Percentiles rank a stretch among this genome's conserved stretches.
Evolutionary conservation across 2,888 invertebrate species (phyloP).

Genomic region (Muschampia plurimacula): DNA sequence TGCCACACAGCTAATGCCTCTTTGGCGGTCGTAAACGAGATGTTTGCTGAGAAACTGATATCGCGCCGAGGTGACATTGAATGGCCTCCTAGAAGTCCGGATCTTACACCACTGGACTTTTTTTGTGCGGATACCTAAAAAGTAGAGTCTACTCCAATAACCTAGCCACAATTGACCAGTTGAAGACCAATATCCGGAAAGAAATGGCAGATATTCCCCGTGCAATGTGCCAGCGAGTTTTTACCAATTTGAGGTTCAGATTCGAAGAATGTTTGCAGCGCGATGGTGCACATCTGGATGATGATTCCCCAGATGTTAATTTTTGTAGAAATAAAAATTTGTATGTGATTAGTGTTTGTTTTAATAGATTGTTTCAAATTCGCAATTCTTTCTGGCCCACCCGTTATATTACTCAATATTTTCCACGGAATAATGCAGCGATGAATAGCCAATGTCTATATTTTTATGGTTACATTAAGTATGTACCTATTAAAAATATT

Average conservation of each 20-base stretch:
- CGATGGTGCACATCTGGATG: slow-evolving; percentile 33
- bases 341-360: too few relatives aligned
- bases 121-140: slow-evolving; percentile 29
- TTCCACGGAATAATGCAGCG: background rate
- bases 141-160: slow-evolving; percentile 32
- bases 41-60: slow-evolving; percentile 19
- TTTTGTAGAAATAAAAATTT: too few relatives aligned
- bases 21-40: slow-evolving; percentile 23
- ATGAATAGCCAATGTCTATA: background rate
- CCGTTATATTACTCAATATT: slow-evolving; percentile 43
- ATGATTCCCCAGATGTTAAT: too few relatives aligned
- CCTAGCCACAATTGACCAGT: background rate
- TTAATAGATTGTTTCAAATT: too few relatives aligned
- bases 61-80: slow-evolving; percentile 14
- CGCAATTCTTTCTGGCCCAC: too few relatives aligned
- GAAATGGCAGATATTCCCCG: too few relatives aligned
- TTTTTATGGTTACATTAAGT: too few relatives aligned
- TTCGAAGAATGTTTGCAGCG: background rate
- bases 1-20: slow-evolving; percentile 25
- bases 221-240: background rate
- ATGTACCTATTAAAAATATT: too few relatives aligned
- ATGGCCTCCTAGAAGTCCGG: slow-evolving; percentile 6
- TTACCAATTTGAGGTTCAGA: too few relatives aligned
- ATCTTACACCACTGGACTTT: slow-evolving; percentile 20
- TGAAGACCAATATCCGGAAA: background rate